A percentile compares a stretch with the other conserved stretches of the same genome.
phyloP scores from a whole-genome alignment of 92 coral and sea anemone genomes.

The Desmophyllum pertusum region DNA sequence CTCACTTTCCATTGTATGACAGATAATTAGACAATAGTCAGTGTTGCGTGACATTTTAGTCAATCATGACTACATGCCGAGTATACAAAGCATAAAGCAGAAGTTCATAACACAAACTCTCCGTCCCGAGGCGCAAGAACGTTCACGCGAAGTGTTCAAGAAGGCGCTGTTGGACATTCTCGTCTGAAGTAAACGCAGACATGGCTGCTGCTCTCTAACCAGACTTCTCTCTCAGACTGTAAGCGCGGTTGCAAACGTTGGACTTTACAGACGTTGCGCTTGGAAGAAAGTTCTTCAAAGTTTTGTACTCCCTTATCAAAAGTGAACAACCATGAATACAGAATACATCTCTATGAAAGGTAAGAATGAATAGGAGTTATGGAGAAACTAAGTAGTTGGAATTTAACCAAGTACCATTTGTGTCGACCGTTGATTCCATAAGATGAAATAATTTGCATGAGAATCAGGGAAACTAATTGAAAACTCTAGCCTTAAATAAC shows the following conservation, averaged over 20 bases:
- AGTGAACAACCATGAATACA: constrained; percentile 3
- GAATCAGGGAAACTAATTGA: background rate
- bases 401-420: background rate
- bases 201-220: background rate
- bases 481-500: background rate
- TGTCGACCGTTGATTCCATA: background rate
- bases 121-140: background rate
- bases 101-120: background rate
- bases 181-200: constrained; percentile 9
- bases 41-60: constrained; percentile 12
- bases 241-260: background rate
- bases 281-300: background rate
- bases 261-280: background rate
- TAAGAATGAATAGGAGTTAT: background rate
- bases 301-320: background rate
- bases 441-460: background rate
- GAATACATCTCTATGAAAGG: constrained; percentile 32
- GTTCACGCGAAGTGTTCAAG: background rate
- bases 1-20: background rate
- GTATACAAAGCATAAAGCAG: background rate
- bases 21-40: background rate
- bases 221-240: background rate
- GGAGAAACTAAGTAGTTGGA: background rate
- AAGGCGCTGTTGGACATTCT: background rate
- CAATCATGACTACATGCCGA: background rate